Base-by-base conservation (phyloP, 2,113 vertebrate genomes). In the Chamaea fasciata region DNA sequence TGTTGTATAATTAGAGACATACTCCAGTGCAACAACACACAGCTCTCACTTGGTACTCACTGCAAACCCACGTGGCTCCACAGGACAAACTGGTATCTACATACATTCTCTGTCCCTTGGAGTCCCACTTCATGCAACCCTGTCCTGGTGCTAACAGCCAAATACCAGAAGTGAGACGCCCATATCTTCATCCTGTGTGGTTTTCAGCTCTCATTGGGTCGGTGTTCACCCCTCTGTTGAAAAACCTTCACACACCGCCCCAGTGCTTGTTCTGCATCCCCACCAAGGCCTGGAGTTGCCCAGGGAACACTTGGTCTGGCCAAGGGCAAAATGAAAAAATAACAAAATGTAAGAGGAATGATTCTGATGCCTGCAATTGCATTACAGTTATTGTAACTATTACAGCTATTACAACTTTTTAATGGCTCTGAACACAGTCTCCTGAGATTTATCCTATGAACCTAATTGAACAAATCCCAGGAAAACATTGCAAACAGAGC, bases 1-100 rank as follows among this genome's bases (percentile, higher is more conserved):
- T 92, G 80, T 64, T 91, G 31, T 68, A 52, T 84, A 95, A 96
- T 94, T 71, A 71, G 79, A 90, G 52, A 64, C 26, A 33, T 85
- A 60, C 35, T 95, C 47, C 64, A 75, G 52, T 82, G 37, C 77
- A 94, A 42, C 31, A 81, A 35, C 73, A 81, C 6, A 1, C 0
- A 1, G 64, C n/a, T 75, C 77, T 91, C 59, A 39, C 60, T 68
- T 3, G 2, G 28, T 56, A 23, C 64, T 80, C 35, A 9, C 71
- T 71, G 56, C 23, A 87, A 68, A 81, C 53, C 37, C 20, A 64
- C 27, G 3, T 24, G 44, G 44, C 22, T 70, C 39, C 47, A 30
- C 20, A 64, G 64, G 56, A 69, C 56, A 90, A 60, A 59, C 12
- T 65, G 31, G 4, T 41, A 35, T n/a, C n/a, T 12, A 37, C 37